Conservation (phyloP, 2,888 invertebrate genomes). For the Myopa testacea region DNA sequence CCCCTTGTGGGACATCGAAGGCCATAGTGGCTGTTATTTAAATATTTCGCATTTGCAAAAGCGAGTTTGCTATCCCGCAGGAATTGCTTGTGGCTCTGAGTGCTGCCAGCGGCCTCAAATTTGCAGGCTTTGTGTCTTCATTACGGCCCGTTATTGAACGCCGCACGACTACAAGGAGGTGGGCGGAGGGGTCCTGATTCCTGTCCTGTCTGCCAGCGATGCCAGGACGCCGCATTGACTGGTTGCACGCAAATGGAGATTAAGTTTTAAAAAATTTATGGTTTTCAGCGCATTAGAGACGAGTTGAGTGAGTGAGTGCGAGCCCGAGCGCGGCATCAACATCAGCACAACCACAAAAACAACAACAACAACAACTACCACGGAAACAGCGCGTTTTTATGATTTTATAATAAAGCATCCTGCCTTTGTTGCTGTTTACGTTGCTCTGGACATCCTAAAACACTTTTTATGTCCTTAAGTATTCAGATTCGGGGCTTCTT, state of each 20-base stretch:
- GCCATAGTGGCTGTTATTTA: not conserved
- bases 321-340: not conserved
- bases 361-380: not conserved
- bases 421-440: conserved; percentile 42
- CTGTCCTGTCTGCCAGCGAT: conserved; percentile 26
- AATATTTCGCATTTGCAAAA: conserved; percentile 21
- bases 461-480: conserved; percentile 43
- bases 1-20: not conserved
- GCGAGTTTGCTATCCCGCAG: conserved; percentile 1
- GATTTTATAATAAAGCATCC: conserved; percentile 52
- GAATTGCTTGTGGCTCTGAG: not conserved
- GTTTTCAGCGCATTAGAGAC: conserved; percentile 52
- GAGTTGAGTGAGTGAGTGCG: conserved; percentile 10
- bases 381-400: conserved; percentile 48
- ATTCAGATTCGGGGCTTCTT: not conserved
- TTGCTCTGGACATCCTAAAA: conserved; percentile 49
- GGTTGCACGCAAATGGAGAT: conserved; percentile 45
- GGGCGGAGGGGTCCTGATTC: conserved; percentile 7
- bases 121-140: conserved; percentile 48
- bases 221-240: conserved; percentile 40
- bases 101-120: conserved; percentile 36
- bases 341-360: not conserved
- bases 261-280: conserved; percentile 55
- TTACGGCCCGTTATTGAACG: conserved; percentile 44
- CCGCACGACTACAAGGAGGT: conserved; percentile 33